phyloP scores from a whole-genome alignment of 2,113 vertebrate genomes.

The Pseudolaguvia tuberculata region DNA sequence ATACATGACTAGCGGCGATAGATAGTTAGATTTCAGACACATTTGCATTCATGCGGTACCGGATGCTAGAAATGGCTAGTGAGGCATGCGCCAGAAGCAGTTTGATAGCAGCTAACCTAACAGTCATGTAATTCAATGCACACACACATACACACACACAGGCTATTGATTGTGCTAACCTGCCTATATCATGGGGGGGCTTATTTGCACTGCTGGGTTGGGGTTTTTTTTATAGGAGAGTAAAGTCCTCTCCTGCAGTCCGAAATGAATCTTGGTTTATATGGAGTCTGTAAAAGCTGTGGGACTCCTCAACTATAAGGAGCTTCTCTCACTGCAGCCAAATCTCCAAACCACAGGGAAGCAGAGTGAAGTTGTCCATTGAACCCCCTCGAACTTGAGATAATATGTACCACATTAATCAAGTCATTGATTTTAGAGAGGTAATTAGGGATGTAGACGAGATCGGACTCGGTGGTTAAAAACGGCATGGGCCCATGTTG shows the following conservation, averaged over 20 bases:
- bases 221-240: constrained; percentile 58
- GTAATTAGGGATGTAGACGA: constrained; percentile 39
- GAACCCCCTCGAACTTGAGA: constrained; percentile 11
- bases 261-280: constrained; percentile 60
- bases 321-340: constrained; percentile 29
- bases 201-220: constrained; percentile 40
- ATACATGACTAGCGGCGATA: constrained; percentile 22
- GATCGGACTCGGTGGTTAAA: constrained; percentile 31
- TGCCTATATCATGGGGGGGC: constrained; percentile 34
- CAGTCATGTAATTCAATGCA: constrained; percentile 50
- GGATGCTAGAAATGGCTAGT: constrained; percentile 21
- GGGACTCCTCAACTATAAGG: constrained; percentile 44
- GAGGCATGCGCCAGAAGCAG: constrained; percentile 1
- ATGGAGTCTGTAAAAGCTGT: constrained; percentile 58
- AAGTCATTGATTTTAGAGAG: constrained; percentile 39
- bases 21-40: constrained; percentile 1
- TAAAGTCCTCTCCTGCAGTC: constrained; percentile 53
- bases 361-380: neutral
- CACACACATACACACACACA: constrained; percentile 42
- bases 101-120: constrained; percentile 32
- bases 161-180: constrained; percentile 39
- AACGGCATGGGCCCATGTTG: constrained; percentile 12
- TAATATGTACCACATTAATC: constrained; percentile 26
- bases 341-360: constrained; percentile 11
- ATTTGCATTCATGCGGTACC: constrained; percentile 3